Base-by-base conservation (phyloP, 2,113 vertebrate species). In the Cygnus buccinator region DNA sequence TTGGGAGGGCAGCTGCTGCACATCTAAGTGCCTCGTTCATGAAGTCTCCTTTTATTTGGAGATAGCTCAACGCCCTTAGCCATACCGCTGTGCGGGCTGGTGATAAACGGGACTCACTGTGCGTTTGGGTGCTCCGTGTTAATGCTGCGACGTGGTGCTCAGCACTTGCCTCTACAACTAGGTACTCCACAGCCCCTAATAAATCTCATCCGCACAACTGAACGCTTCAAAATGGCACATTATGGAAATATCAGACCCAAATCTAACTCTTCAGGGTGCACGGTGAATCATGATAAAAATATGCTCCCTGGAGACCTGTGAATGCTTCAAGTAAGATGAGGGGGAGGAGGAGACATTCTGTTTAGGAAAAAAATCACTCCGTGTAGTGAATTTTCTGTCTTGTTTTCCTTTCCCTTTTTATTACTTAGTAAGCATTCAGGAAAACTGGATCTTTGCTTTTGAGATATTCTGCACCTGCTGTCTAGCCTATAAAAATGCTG, bases 401-500 rank as follows among this genome's bases (percentile, higher is more conserved):
- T 90, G 74, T 80, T 96, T 96, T 83, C 87, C 74, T 85, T 95
- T 96, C 89, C 46, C 89, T 89, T 97, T 98, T 95, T 89, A 93
- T 96, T 94, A 93, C 73, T 95, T 82, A 84, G 85, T 20, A 86
- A 96, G 93, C 95, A 93, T 96, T 93, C 89, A 81, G 79, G 54
- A 87, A 90, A 96, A 90, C 85, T 87, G 80, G 95, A 97, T 97
- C 92, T 84, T 92, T 96, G 87, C 91, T 90, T 95, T 94, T 90
- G 84, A 97, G 95, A 97, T 97, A 76, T 92, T 97, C 95, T 95
- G 96, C 84, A 96, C 92, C 94, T 97, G 93, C 95, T 98, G 78
- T 95, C 92, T 97, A 87, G 94, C 95, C 97, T 94, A 89, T 96
- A 95, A 97, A 98, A 97, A 95, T 89, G 90, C 95, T 96, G 94